phyloP scores from a whole-genome alignment of 1,140 invertebrate species.

The Camponotus vicinus region DNA sequence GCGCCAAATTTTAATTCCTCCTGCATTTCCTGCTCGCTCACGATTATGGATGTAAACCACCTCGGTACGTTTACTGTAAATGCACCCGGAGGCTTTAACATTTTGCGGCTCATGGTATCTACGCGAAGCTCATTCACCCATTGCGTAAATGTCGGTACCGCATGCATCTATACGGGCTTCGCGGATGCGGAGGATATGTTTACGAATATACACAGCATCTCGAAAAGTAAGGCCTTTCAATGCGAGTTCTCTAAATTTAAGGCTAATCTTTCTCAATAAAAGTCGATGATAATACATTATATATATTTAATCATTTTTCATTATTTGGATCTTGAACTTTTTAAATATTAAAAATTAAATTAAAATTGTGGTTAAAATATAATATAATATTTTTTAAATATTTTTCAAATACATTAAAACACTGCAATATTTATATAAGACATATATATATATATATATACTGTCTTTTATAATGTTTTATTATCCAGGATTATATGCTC shows the following conservation, averaged over 20 bases:
- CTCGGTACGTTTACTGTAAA: conserved; percentile 41
- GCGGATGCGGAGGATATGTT: conserved; percentile 10
- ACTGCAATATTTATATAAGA: not conserved
- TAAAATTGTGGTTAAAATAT: conserved; percentile 10
- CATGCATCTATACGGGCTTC: conserved; percentile 36
- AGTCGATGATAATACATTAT: not conserved
- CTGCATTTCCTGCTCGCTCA: conserved; percentile 24
- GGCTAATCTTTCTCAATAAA: not conserved
- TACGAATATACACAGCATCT: not conserved
- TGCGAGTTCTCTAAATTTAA: not conserved
- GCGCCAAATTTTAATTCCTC: conserved; percentile 46
- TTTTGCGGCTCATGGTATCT: conserved; percentile 51
- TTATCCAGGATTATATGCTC: not conserved
- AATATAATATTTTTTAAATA: not conserved
- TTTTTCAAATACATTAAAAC: not conserved
- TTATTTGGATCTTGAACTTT: not conserved
- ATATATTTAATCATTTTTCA: no score
- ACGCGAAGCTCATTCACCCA: conserved; percentile 48
- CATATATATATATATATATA: not conserved
- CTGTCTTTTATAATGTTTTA: not conserved
- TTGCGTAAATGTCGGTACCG: conserved; percentile 2
- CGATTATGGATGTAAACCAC: conserved; percentile 24
- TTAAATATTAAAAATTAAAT: not conserved
- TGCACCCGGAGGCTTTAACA: conserved; percentile 40
- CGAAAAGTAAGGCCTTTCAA: not conserved